Conservation (phyloP, 2,888 invertebrate genomes). For the Ariolimax columbianus region DNA sequence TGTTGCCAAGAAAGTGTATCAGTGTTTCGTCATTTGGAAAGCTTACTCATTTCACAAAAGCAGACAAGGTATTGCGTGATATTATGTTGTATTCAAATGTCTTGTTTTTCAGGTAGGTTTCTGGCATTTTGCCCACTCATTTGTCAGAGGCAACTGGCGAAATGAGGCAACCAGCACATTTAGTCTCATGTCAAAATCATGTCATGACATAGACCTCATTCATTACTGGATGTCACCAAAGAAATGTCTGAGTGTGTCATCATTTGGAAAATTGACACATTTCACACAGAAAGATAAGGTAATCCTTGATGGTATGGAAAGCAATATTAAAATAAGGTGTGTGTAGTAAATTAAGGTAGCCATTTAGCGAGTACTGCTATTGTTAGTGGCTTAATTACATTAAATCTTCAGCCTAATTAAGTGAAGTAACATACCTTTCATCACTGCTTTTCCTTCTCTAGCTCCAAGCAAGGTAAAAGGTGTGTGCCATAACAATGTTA, state of each 20-base stretch:
- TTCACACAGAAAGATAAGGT: conserved; percentile 49
- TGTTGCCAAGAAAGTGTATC: conserved; percentile 60
- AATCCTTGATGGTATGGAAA: background rate
- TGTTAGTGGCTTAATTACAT: too few species aligned
- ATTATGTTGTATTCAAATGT: background rate
- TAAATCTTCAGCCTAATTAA: too few species aligned
- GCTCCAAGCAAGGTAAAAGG: too few species aligned
- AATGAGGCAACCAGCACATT: conserved; percentile 76
- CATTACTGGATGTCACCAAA: conserved; percentile 75
- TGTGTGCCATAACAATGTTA: too few species aligned
- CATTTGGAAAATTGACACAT: conserved; percentile 46
- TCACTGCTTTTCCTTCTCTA: too few species aligned
- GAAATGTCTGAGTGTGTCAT: conserved; percentile 39
- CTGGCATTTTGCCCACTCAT: conserved; percentile 80
- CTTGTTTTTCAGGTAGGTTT: conserved; percentile 72
- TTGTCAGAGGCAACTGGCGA: conserved; percentile 79
- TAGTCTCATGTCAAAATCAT: conserved; percentile 79
- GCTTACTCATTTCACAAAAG: conserved; percentile 46
- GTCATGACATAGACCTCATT: conserved; percentile 80
- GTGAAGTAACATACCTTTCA: too few species aligned
- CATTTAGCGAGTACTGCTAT: too few species aligned
- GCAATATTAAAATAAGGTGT: background rate
- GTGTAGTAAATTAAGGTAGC: too few species aligned
- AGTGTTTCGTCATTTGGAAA: conserved; percentile 49
- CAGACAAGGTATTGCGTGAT: conserved; percentile 46